Base-by-base conservation (phyloP, 1,140 invertebrate genomes). In the Drosophila yakuba region DNA sequence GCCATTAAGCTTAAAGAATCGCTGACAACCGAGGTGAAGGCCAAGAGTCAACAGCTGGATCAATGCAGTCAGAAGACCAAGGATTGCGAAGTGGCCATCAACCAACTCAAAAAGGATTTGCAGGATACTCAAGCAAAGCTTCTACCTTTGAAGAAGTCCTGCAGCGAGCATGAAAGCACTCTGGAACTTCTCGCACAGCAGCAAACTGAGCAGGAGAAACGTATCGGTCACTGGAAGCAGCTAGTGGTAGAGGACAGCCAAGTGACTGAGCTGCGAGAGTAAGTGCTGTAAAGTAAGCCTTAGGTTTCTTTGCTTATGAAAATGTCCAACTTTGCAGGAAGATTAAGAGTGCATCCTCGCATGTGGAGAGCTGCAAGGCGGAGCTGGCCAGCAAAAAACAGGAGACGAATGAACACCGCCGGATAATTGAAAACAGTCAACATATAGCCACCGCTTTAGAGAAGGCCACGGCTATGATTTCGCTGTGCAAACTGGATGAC, bases 191-290 rank as follows among this genome's bases (percentile, higher is more conserved):
- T 64, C 6, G 63, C 77, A 15, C 67, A 73, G 10, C 48, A 63
- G 15, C 20, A 75, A 11, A 11, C 38, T 1, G 71, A 84, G 12
- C 32, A 85, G 0, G 38, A 38, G 10, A 67, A 32, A 2, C 58
- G 86, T 44, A 50, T 85, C 2, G 32, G 51, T 0, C 60, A 74
- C 25, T 56, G 69, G n/a, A 52, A 77, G 8, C 67, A 85, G 32
- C 47, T 74, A 11, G 32, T 89, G 6, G 89, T 91, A 0, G 20
- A 64, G 32, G 89, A 91, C 8, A 47, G 55, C 6, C 64, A 89
- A 36, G 78, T 84, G 8, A 15, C 41, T 0, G 55, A 64, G 0
- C 32, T 91, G 7, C 62, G 67, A 55, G 48, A 57, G 84, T 90
- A 47, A 45, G 63, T 60, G 4, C 2, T 36, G 7, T 3, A 12